These are phyloP conservation scores for Periphyllus acericola DNA, from an alignment of 2,888 invertebrate genomes.

Conservation along the genomic window DNA sequence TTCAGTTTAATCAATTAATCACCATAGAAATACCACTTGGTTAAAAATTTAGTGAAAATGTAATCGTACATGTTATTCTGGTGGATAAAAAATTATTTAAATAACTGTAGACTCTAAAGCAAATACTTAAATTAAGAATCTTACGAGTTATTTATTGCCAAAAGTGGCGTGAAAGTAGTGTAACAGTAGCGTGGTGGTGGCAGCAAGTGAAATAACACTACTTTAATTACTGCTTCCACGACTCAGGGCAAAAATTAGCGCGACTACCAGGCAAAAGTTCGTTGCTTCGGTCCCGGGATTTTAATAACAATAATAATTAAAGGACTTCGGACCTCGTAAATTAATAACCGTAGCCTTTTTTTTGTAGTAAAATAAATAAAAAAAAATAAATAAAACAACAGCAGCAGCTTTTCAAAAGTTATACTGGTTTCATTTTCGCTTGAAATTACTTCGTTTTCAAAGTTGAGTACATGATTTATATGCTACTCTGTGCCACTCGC, in stretches of 20 bases:
- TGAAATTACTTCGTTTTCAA: constrained; percentile 23
- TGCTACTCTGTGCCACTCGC: background rate
- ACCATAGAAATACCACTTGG: background rate
- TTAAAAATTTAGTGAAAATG: background rate
- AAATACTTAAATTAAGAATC: constrained; percentile 22
- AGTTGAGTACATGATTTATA: constrained; percentile 38
- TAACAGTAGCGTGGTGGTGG: background rate
- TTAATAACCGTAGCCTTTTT: constrained; percentile 49
- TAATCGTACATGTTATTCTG: background rate
- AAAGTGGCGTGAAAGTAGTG: constrained; percentile 28
- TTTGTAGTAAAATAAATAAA: background rate
- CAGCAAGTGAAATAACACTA: constrained; percentile 29
- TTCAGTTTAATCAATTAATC: background rate
- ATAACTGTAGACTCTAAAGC: background rate
- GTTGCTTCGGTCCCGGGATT: constrained; percentile 28
- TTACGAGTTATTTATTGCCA: constrained; percentile 32
- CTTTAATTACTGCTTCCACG: constrained; percentile 44
- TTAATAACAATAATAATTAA: constrained; percentile 60
- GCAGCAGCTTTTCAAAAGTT: constrained; percentile 34
- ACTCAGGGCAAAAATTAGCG: constrained; percentile 47
- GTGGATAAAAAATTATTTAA: background rate
- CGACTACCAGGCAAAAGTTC: constrained; percentile 12
- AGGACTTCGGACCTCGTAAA: constrained; percentile 53
- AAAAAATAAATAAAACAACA: constrained; percentile 15
- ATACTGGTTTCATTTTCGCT: constrained; percentile 21